Evolutionary conservation across 2,888 invertebrate genomes (phyloP).

Genomic region (Bombylius discolor): DNA sequence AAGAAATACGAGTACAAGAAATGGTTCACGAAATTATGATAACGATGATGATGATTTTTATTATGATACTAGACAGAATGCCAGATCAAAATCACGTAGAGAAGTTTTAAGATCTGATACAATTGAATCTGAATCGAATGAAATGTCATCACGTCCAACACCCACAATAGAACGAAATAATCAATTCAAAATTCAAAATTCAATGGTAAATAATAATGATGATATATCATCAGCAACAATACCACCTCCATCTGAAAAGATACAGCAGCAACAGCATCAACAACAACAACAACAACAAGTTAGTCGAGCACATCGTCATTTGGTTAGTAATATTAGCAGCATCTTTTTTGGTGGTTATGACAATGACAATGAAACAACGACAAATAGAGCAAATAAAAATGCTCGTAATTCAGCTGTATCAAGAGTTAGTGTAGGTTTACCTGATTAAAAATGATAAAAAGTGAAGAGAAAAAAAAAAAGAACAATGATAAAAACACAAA

Average conservation of each 20-base stretch:
- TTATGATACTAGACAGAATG: too few relatives aligned
- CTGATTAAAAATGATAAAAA: slow-evolving; percentile 6
- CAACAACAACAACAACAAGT: not conserved
- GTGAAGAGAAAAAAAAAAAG: not conserved
- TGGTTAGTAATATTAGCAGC: slow-evolving; percentile 9
- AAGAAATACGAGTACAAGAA: not conserved
- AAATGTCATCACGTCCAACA: too few relatives aligned
- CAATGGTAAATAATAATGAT: not conserved
- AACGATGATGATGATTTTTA: not conserved
- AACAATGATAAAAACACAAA: too few relatives aligned
- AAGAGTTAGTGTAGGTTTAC: slow-evolving; percentile 15
- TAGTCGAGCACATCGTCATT: slow-evolving; percentile 10
- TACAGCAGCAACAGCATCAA: too few relatives aligned
- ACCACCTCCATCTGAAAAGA: not conserved
- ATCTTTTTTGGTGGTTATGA: slow-evolving; percentile 11
- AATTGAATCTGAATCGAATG: not conserved
- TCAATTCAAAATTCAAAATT: not conserved
- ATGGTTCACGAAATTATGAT: not conserved
- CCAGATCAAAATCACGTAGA: too few relatives aligned
- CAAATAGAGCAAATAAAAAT: not conserved
- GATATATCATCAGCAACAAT: not conserved
- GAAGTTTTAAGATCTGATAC: too few relatives aligned
- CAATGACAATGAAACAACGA: slow-evolving; percentile 3
- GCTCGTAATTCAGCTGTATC: slow-evolving; percentile 14
- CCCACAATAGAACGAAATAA: not conserved